Evolutionary conservation across 2,797 vertebrate species (phyloP), one percentile per base, ranked within the genome.

Genomic region (Coccyzus lansbergi): DNA sequence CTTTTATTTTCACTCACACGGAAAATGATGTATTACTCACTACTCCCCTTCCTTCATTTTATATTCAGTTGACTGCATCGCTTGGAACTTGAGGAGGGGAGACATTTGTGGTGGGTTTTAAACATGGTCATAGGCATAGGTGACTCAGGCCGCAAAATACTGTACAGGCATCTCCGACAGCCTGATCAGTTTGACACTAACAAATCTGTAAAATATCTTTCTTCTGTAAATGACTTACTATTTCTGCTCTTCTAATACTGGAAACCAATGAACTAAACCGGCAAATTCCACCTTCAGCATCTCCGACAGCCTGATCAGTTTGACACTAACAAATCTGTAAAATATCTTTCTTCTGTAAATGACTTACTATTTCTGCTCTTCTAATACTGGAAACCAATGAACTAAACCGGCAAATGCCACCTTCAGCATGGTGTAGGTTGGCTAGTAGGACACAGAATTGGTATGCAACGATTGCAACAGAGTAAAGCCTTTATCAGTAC

Each of bases 1-100:
- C 7, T 69, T 40, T 42, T 65, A 7, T 40, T 76, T 48, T 25
- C 4, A 14, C 34, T 68, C 12, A 34, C 8, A 16, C 9, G 12
- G 55, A 70, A 88, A 87, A 75, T 7, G 4, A 78, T 20, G 2
- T 53, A 58, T 22, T 48, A 60, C n/a, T 58, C 42, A 42, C 13
- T 77, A 38, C 17, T 4, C 3, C 4, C 10, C 8, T 1, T 2
- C 2, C 19, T 1, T 1, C 8, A 4, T 3, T 52, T 65, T 74
- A 22, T 33, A 60, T 63, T 68, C 49, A 83, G 38, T 8, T n/a
- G 68, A 7, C 14, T 77, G 40, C 18, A 53, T 8, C 40, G 9
- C 11, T 68, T 44, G 15, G 18, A 83, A 29, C 4, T 29, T 10
- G 7, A 7, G 15, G 9, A 1, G 1, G 2, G 3, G 3, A 24